Base-by-base conservation (phyloP, 2,113 vertebrate genomes). In the Chelonoidis abingdonii region DNA sequence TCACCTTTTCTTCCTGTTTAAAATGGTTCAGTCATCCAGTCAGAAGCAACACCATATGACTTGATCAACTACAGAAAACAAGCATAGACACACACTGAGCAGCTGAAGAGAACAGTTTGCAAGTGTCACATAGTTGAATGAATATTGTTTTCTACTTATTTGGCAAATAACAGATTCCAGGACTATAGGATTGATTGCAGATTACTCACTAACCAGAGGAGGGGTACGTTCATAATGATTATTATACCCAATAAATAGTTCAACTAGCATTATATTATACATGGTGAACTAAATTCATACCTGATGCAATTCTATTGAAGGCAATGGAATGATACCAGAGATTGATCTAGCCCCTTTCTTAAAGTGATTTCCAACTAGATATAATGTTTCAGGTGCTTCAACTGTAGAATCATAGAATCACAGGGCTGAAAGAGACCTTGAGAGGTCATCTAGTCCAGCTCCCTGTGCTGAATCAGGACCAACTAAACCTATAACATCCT, bases 11-110 rank as follows among this genome's bases (percentile, higher is more conserved):
- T 59, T 52, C 79, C 69, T 90, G 24, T 29, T 5, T 21, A 35
- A 25, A n/a, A 1, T 22, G 31, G 22, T 62, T 24, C 47, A 80
- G 56, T 14, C 35, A 87, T 80, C 22, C 56, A 72, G 84, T 72
- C 44, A 38, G 72, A n/a, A 47, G 52, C 31, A 88, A 41, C 25
- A 81, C 31, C 59, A 84, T 19, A 1, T 4, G 81, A 24, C 35
- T 21, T 53, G 56, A 22, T n/a, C 89, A 80, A 14, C 80, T 44
- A 59, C 44, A 59, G 80, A 1, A n/a, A n/a, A 9, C 75, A 11
- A 62, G 57, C 16, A 29, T 0, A 13, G n/a, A 27, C 52, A 25
- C 53, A 35, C 29, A 27, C 24, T 0, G 0, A 27, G 13, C 31
- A 41, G 22, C 0, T 0, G 25, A 83, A 54, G 50, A 56, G 44